Base-by-base conservation (phyloP, 2,797 vertebrate genomes). In the Danio tinwini region DNA sequence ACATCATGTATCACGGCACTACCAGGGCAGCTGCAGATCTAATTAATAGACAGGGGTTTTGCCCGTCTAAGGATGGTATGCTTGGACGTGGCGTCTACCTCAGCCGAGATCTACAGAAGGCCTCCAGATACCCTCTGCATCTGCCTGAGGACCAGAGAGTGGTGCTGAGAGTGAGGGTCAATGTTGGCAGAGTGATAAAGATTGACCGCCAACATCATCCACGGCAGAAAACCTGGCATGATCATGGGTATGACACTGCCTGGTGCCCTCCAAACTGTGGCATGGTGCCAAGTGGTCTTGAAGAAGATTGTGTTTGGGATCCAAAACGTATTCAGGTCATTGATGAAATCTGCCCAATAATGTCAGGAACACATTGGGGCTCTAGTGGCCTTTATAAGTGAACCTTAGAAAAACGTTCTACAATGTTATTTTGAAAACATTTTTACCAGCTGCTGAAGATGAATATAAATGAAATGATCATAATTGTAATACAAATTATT, bases 1-100 rank as follows among this genome's bases (percentile, higher is more conserved):
- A 92, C 17, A 2, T 76, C 40, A 93, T 93, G 91, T 93, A 91
- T 70, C 92, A 93, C 2, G 92, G 92, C 19, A 93, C 93, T 58
- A 71, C 68, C 40, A 40, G 0, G 0, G 0, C 0, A 0, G 61
- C 0, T 0, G 88, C 88, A 3, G 0, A 6, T 0, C 0, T 0
- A 7, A 92, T 93, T 52, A 0, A 0, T 6, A 0, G 0, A 0
- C 0, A 0, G 0, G 89, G 91, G 0, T 92, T 92, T 50, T 0
- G 0, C 0, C 88, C 0, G 53, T 92, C 91, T 10, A 0, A 0
- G 1, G 2, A 0, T 0, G 91, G 91, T 55, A 91, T 92, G 90
- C 83, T 93, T 0, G 93, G 92, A 2, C 74, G 0, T 0, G 92
- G 92, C 0, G 85, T 93, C 19, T 94, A 93, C 82, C 88, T 94